phyloP scores from a whole-genome alignment of 2,888 invertebrate genomes.

The Margaritifera margaritifera region DNA sequence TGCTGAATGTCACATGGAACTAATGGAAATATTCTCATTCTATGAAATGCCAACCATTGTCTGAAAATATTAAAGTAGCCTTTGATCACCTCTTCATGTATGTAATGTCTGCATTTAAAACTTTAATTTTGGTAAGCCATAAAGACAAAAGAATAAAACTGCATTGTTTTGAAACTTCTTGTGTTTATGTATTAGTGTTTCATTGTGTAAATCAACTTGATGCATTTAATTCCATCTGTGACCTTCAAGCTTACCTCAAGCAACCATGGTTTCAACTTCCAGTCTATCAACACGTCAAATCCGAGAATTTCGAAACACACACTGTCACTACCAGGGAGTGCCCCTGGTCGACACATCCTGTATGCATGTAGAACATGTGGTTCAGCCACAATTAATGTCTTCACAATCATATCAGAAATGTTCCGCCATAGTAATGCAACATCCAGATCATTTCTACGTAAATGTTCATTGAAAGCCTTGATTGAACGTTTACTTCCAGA shows the following conservation, averaged over 20 bases:
- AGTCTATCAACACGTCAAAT: slow-evolving; percentile 72
- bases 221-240: too few species aligned
- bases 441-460: slow-evolving; percentile 67
- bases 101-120: too few species aligned
- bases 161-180: too few species aligned
- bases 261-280: slow-evolving; percentile 72
- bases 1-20: too few species aligned
- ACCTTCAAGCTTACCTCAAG: slow-evolving; percentile 62
- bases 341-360: slow-evolving; percentile 73
- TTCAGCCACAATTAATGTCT: slow-evolving; percentile 69
- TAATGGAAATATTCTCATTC: too few species aligned
- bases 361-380: slow-evolving; percentile 72
- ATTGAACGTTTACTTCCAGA: slow-evolving; percentile 72
- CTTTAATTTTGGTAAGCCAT: too few species aligned
- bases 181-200: too few species aligned
- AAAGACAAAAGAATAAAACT: too few species aligned
- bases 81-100: too few species aligned
- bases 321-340: slow-evolving; percentile 65
- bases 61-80: too few species aligned
- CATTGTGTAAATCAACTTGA: too few species aligned
- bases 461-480: slow-evolving; percentile 69
- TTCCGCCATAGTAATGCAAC: slow-evolving; percentile 68
- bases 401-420: slow-evolving; percentile 71
- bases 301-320: slow-evolving; percentile 73
- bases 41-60: too few species aligned